Conservation (phyloP, 2,888 invertebrate species). For the Trileptium ribeirensis region DNA sequence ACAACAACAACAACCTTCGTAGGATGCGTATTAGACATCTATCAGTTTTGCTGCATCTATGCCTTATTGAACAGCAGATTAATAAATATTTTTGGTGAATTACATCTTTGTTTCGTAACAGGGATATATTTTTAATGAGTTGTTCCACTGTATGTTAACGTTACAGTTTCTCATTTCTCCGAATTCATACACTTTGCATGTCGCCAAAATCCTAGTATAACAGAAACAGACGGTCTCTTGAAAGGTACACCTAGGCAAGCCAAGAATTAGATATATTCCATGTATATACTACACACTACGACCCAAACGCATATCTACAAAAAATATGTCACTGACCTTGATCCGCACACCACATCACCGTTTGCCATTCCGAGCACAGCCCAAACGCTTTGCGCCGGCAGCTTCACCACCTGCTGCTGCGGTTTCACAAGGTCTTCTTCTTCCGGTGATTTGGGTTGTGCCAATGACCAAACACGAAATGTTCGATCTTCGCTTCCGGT, state of each 20-base stretch:
- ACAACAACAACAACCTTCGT: too few species aligned
- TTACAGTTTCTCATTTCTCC: too few species aligned
- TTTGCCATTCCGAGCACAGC: slow-evolving; percentile 69
- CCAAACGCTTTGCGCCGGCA: slow-evolving; percentile 88
- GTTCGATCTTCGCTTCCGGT: slow-evolving; percentile 82
- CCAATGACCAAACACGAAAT: slow-evolving; percentile 69
- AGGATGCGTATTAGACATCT: too few species aligned
- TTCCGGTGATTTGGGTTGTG: slow-evolving; percentile 51
- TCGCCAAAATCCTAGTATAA: too few species aligned
- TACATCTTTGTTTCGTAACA: too few species aligned
- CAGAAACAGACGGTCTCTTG: background rate
- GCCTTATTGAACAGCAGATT: too few species aligned
- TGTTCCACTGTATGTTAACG: too few species aligned
- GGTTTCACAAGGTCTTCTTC: too few species aligned
- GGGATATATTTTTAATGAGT: too few species aligned
- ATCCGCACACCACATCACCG: slow-evolving; percentile 80
- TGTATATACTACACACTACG: background rate
- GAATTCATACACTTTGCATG: too few species aligned
- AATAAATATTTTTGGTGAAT: too few species aligned
- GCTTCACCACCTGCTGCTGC: slow-evolving; percentile 61
- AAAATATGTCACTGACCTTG: slow-evolving; percentile 54
- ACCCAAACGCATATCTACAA: background rate
- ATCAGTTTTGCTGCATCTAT: too few species aligned
- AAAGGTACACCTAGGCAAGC: background rate
- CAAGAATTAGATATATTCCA: background rate